Percentiles rank a stretch among this genome's conserved stretches.
phyloP scores from a whole-genome alignment of 2,888 invertebrate genomes.

The Melangyna quadrimaculata region DNA sequence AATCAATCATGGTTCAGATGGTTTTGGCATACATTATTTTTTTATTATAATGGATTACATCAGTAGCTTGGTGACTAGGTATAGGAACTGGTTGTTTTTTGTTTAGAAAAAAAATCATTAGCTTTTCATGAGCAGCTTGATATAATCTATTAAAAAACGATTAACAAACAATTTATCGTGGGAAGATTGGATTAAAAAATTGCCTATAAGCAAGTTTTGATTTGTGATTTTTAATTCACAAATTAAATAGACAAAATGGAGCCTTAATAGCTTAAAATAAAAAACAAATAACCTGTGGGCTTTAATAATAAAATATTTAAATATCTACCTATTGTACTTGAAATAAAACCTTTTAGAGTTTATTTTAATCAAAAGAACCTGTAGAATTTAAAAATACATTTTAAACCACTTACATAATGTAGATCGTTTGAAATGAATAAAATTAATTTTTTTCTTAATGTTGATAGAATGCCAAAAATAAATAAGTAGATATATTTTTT shows the following conservation, averaged over 20 bases:
- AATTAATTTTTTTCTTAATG: neutral
- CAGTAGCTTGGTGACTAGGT: neutral
- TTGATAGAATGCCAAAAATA: neutral
- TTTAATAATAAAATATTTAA: neutral
- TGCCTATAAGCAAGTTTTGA: neutral
- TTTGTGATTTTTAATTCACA: neutral
- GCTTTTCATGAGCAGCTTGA: neutral
- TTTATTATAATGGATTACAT: constrained; percentile 3
- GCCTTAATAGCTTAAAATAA: neutral
- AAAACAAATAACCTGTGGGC: neutral
- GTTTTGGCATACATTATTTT: neutral
- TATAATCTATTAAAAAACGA: constrained; percentile 14
- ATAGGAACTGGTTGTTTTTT: neutral
- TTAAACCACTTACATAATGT: neutral
- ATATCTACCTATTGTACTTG: neutral
- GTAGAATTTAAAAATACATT: neutral
- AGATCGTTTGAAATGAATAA: neutral
- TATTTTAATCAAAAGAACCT: neutral
- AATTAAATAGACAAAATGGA: neutral
- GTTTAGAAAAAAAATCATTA: neutral
- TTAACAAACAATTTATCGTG: constrained; percentile 3
- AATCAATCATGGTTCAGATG: neutral
- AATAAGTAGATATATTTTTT: neutral
- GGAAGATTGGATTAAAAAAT: neutral
- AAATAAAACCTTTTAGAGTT: neutral